A percentile compares a stretch with the other conserved stretches of the same genome.
Conservation (phyloP, 2,888 invertebrate genomes). For the Megamerina dolium region DNA sequence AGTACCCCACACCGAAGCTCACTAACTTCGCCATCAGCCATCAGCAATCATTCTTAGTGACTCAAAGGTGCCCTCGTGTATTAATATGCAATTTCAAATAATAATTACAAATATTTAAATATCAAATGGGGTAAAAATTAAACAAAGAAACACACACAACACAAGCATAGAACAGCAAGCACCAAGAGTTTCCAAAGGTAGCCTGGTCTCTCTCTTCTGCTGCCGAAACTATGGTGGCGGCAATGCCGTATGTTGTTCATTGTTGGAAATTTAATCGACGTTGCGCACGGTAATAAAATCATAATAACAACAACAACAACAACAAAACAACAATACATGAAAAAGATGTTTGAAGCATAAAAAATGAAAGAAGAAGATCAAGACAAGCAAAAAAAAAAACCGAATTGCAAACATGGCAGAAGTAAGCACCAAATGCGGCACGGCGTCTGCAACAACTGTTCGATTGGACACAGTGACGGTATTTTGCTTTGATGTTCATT, state of each 20-base stretch:
- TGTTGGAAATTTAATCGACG: not conserved
- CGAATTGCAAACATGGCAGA: conserved; percentile 14
- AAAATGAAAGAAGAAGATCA: no score
- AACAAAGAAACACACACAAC: conserved; percentile 3
- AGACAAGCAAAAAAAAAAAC: not conserved
- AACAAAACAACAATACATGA: not conserved
- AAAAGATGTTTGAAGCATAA: no score
- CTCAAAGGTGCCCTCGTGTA: no score
- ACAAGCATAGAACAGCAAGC: not conserved
- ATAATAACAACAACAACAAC: conserved; percentile 1
- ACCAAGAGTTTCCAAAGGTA: not conserved
- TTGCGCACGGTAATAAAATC: not conserved
- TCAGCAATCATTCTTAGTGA: no score
- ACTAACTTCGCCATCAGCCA: no score
- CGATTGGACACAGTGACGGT: conserved; percentile 7
- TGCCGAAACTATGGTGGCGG: no score
- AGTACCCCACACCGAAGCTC: no score
- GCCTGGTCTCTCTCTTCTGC: not conserved
- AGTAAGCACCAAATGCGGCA: not conserved
- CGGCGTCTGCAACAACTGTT: conserved; percentile 3
- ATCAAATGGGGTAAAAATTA: not conserved
- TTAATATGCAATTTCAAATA: conserved; percentile 16
- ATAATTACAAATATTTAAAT: conserved; percentile 19
- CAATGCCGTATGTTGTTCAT: no score
- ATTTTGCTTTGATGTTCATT: conserved; percentile 39